These are phyloP conservation scores for Cydia strobilella DNA, from an alignment of 1,140 invertebrate genomes.

Conservation along the genomic window DNA sequence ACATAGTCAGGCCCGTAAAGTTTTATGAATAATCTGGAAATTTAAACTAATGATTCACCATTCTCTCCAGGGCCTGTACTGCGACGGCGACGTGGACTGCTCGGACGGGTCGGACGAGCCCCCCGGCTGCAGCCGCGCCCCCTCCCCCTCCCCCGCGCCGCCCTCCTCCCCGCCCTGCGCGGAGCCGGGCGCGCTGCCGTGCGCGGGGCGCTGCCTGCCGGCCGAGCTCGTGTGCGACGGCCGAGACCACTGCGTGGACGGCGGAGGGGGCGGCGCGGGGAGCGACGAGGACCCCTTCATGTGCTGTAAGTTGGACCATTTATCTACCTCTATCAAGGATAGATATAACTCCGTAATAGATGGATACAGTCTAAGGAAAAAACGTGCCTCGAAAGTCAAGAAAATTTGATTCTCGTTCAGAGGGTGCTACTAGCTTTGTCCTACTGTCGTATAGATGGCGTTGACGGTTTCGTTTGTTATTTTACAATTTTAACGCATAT, in stretches of 20 bases:
- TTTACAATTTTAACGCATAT: no score
- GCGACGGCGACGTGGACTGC: constrained; percentile 92
- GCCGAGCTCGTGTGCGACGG: constrained; percentile 86
- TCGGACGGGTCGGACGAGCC: constrained; percentile 91
- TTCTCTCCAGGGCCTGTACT: constrained; percentile 85
- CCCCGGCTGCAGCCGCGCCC: constrained; percentile 79
- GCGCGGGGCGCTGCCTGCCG: constrained; percentile 84
- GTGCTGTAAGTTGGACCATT: constrained; percentile 59
- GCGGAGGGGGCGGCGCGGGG: constrained; percentile 82
- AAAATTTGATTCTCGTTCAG: no score
- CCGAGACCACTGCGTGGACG: constrained; percentile 88
- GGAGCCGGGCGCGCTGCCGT: constrained; percentile 61
- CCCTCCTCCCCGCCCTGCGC: constrained; percentile 36
- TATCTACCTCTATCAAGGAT: no score
- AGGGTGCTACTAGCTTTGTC: no score
- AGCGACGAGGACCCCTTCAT: constrained; percentile 56
- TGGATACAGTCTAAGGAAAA: no score
- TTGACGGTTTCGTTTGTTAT: no score
- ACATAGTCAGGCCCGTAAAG: no score
- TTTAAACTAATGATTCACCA: no score
- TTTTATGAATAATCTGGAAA: no score
- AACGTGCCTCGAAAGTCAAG: no score
- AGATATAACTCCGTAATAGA: no score
- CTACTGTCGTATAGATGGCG: no score
- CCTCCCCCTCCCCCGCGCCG: constrained; percentile 25